Evolutionary conservation across 2,888 invertebrate genomes (phyloP).

Genomic region (Lasiommata megera): DNA sequence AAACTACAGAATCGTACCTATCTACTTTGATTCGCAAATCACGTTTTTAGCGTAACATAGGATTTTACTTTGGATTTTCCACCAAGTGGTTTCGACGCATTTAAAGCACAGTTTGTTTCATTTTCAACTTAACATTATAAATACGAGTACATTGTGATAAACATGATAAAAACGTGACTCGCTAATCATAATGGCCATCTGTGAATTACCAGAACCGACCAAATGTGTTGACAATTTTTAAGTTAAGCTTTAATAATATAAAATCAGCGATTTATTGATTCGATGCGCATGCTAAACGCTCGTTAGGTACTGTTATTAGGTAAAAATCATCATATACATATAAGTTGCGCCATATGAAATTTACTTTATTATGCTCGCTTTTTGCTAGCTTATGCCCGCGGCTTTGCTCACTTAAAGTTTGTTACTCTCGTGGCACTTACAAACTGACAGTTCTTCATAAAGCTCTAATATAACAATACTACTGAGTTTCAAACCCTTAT

Average conservation of each 20-base stretch:
- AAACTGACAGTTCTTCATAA: no score
- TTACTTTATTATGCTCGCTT: no score
- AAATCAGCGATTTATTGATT: background rate
- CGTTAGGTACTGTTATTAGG: no score
- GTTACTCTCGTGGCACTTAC: no score
- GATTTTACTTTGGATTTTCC: constrained; percentile 1
- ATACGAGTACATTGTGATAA: background rate
- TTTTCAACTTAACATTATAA: constrained; percentile 5
- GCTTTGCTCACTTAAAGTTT: no score
- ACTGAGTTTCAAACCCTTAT: no score
- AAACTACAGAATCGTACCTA: background rate
- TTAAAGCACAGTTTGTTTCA: background rate
- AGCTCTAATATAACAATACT: no score
- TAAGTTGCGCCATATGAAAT: no score
- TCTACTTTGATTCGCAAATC: background rate
- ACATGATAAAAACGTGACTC: constrained; percentile 14
- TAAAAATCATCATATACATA: no score
- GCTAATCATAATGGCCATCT: constrained; percentile 18
- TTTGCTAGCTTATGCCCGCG: no score
- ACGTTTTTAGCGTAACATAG: background rate
- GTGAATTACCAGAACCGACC: constrained; percentile 1
- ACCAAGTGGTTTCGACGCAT: background rate
- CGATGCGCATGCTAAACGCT: background rate
- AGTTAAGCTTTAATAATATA: background rate
- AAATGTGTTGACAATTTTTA: background rate